A percentile compares a stretch with the other conserved stretches of the same genome.
Evolutionary conservation across 2,888 invertebrate species (phyloP).

Genomic region (Clepsis dumicolana): DNA sequence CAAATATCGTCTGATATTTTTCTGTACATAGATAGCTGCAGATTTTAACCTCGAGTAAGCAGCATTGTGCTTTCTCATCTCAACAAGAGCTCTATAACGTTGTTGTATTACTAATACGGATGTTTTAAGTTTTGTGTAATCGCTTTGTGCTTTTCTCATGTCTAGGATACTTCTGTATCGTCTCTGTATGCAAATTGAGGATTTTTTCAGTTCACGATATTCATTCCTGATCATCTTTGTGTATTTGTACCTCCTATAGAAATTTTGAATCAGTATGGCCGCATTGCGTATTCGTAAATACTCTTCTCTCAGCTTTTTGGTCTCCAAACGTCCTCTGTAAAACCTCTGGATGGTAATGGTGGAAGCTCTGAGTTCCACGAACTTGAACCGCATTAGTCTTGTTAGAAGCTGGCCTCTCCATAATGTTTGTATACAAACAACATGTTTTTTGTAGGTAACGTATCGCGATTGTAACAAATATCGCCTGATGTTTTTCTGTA

Average conservation of each 20-base stretch:
- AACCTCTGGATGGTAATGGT: constrained; percentile 71
- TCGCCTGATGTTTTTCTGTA: constrained; percentile 52
- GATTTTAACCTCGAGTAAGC: constrained; percentile 58
- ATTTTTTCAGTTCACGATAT: constrained; percentile 63
- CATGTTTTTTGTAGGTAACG: constrained; percentile 65
- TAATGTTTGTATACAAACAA: constrained; percentile 57
- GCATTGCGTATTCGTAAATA: constrained; percentile 63
- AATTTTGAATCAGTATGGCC: constrained; percentile 58
- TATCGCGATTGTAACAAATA: constrained; percentile 39
- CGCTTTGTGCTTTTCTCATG: constrained; percentile 49
- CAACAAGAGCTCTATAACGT: constrained; percentile 67
- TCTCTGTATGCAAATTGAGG: constrained; percentile 60
- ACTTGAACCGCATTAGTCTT: constrained; percentile 42
- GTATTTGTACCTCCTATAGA: constrained; percentile 60
- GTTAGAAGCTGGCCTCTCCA: constrained; percentile 1
- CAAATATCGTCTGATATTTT: constrained; percentile 66
- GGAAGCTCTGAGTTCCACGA: constrained; percentile 60
- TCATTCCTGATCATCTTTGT: constrained; percentile 57
- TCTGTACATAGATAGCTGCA: constrained; percentile 70
- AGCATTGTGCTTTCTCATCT: constrained; percentile 63
- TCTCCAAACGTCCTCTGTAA: constrained; percentile 64
- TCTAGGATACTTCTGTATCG: constrained; percentile 61
- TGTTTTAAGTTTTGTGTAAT: constrained; percentile 63
- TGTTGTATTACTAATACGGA: constrained; percentile 65
- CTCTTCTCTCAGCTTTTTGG: constrained; percentile 57